A percentile compares a stretch with the other conserved stretches of the same genome.
phyloP scores from a whole-genome alignment of 64 coral and sea anemone genomes.

The Dendronephthya gigantea region DNA sequence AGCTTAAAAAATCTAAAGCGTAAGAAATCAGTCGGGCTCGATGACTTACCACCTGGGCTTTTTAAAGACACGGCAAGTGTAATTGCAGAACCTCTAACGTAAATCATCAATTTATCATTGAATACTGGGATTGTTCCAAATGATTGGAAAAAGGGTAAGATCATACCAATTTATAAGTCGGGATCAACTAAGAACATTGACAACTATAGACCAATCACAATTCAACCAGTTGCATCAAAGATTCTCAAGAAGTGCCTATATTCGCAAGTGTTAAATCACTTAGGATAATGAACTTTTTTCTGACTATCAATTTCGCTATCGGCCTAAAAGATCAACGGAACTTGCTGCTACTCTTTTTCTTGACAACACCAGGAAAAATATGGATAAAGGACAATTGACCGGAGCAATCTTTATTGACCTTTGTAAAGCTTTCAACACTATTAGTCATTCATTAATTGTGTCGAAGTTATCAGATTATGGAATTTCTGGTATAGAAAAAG shows the following conservation, averaged over 20 bases:
- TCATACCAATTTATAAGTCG: not conserved
- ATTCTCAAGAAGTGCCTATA: not conserved
- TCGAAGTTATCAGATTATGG: not conserved
- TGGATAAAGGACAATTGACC: not conserved
- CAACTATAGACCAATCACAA: conserved; percentile 6
- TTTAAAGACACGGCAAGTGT: not conserved
- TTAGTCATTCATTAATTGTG: not conserved
- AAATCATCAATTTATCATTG: not conserved
- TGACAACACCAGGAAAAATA: not conserved
- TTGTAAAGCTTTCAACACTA: not conserved
- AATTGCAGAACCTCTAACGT: not conserved
- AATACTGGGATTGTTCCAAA: not conserved
- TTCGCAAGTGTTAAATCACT: not conserved
- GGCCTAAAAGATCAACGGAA: not conserved
- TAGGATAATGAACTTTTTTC: not conserved
- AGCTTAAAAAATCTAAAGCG: not conserved
- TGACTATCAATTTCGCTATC: not conserved
- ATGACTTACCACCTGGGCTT: not conserved
- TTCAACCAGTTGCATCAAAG: not conserved
- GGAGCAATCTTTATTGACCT: not conserved
- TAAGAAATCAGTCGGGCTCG: not conserved
- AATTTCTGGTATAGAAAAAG: not conserved
- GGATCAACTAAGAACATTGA: not conserved
- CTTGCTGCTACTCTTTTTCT: not conserved
- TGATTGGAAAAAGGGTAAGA: not conserved